Conservation (phyloP, 2,888 invertebrate species). For the Leptinotarsa peninsularis region DNA sequence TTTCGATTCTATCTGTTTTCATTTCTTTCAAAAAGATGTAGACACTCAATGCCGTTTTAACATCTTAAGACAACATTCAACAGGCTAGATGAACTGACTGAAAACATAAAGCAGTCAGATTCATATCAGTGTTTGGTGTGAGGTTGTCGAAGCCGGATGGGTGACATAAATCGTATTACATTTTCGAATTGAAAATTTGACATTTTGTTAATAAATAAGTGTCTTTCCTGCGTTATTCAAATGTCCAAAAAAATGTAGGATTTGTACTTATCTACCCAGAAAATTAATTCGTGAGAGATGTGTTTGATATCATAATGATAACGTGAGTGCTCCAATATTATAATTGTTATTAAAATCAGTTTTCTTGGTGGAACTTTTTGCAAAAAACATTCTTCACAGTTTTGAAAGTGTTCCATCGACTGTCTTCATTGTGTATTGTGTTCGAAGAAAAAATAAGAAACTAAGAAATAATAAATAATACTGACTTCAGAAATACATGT, state of each 20-base stretch:
- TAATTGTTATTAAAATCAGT: constrained; percentile 18
- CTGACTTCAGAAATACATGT: constrained; percentile 23
- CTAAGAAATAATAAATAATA: constrained; percentile 19
- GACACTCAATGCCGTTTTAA: constrained; percentile 19
- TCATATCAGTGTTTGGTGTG: constrained; percentile 20
- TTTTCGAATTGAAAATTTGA: constrained; percentile 7
- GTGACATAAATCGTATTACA: constrained; percentile 9
- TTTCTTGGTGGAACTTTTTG: constrained; percentile 12
- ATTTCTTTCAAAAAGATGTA: constrained; percentile 19
- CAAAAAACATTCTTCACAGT: constrained; percentile 16
- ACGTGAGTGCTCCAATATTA: constrained; percentile 25
- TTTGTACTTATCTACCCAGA: background rate
- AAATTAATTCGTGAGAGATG: constrained; percentile 10
- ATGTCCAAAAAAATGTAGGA: constrained; percentile 10
- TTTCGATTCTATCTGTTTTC: background rate
- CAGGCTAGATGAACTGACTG: constrained; percentile 25
- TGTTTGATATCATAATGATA: constrained; percentile 28
- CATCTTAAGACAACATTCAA: constrained; percentile 28
- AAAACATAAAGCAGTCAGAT: constrained; percentile 26
- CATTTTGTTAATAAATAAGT: background rate
- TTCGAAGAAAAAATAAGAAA: constrained; percentile 6
- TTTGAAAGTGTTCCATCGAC: constrained; percentile 11
- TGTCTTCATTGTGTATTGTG: background rate
- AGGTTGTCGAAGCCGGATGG: background rate
- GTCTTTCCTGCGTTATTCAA: background rate